A percentile compares a stretch with the other conserved stretches of the same genome.
Evolutionary conservation across 2,797 vertebrate genomes (phyloP).

Genomic region (Sandelia bainsii): DNA sequence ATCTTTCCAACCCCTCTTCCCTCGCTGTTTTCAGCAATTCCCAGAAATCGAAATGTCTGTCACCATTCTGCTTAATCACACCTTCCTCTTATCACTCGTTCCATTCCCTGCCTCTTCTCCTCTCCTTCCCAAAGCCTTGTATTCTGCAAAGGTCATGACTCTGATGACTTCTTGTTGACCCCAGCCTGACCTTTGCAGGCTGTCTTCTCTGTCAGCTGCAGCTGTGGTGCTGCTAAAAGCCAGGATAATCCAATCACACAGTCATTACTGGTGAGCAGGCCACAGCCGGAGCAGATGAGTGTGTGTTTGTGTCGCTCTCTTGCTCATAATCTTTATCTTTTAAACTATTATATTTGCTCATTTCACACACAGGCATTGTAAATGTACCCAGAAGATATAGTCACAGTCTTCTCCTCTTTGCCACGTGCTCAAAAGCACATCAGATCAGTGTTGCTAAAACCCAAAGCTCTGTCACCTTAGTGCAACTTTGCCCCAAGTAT

Average conservation of each 20-base stretch:
- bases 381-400: constrained; percentile 31
- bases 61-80: constrained; percentile 17
- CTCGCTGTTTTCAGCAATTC: constrained; percentile 24
- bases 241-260: constrained; percentile 81
- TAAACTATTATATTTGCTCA: constrained; percentile 19
- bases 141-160: constrained; percentile 56
- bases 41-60: constrained; percentile 44
- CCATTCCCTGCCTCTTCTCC: constrained; percentile 10
- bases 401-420: constrained; percentile 9
- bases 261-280: constrained; percentile 73
- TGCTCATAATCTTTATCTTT: constrained; percentile 37
- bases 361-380: constrained; percentile 28
- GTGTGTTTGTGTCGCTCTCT: constrained; percentile 27
- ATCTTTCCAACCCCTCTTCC: constrained; percentile 19
- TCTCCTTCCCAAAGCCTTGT: constrained; percentile 15
- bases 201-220: constrained; percentile 70
- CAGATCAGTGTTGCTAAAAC: constrained; percentile 62
- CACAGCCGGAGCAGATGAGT: constrained; percentile 63
- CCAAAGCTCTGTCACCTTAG: constrained; percentile 47
- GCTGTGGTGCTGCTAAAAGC: constrained; percentile 72
- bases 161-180: constrained; percentile 67
- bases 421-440: constrained; percentile 39
- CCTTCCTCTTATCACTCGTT: constrained; percentile 5
- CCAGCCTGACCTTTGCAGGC: constrained; percentile 66
- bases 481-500: constrained; percentile 31